Conservation (phyloP, 2,888 invertebrate species). For the Incurvaria masculella region DNA sequence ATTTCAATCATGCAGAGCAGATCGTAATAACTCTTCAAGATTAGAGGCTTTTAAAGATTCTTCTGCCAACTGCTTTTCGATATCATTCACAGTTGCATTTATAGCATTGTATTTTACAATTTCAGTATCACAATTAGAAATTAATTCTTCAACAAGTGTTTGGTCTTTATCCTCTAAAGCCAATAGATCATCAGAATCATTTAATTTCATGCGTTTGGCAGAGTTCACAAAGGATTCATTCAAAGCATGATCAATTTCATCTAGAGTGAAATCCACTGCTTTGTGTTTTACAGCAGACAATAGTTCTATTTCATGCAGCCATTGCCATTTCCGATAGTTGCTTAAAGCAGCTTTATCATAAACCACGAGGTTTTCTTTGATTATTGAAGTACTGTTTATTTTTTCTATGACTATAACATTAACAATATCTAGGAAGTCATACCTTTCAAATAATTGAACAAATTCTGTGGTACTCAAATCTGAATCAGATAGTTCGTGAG, state of each 20-base stretch:
- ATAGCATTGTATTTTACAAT: conserved; percentile 34
- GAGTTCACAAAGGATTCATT: conserved; percentile 22
- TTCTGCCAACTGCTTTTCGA: conserved; percentile 46
- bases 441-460: conserved; percentile 32
- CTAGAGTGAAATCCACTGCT: conserved; percentile 29
- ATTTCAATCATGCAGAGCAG: conserved; percentile 36
- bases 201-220: conserved; percentile 41
- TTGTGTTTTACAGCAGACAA: conserved; percentile 36
- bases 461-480: conserved; percentile 37
- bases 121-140: conserved; percentile 30
- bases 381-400: conserved; percentile 40
- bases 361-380: conserved; percentile 50
- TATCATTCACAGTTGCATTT: conserved; percentile 35
- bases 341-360: conserved; percentile 55
- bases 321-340: conserved; percentile 51
- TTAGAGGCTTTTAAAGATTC: conserved; percentile 42
- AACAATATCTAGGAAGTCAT: conserved; percentile 52
- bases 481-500: conserved; percentile 35
- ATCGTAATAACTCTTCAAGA: conserved; percentile 44
- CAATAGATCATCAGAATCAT: conserved; percentile 36
- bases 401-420: conserved; percentile 55
- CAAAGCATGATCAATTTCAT: conserved; percentile 28
- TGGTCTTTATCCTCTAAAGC: conserved; percentile 40
- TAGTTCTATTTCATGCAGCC: conserved; percentile 53
- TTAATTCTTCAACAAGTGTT: conserved; percentile 34